Percentiles rank a stretch among this genome's conserved stretches.
Conservation (phyloP, 2,113 vertebrate genomes). For the Colistium nudipinnis region DNA sequence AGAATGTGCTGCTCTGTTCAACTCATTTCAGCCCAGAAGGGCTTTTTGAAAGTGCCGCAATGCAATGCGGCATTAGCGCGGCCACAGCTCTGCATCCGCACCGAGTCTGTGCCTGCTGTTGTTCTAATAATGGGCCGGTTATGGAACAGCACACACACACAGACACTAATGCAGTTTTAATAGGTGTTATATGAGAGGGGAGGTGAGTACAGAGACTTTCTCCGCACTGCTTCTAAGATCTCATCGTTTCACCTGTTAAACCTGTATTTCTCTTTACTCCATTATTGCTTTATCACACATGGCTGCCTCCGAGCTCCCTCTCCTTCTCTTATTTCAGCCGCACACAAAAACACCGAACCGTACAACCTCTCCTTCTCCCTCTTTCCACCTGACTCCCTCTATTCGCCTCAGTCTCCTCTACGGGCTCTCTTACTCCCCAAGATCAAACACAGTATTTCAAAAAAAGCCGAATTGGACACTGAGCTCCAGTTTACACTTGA, state of each 20-base stretch:
- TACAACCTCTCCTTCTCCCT: constrained; percentile 13
- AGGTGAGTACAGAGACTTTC: constrained; percentile 1
- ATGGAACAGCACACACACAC: constrained; percentile 19
- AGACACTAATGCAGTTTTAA: constrained; percentile 14
- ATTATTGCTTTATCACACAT: constrained; percentile 59
- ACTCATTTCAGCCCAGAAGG: constrained; percentile 45
- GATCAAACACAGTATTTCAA: constrained; percentile 36
- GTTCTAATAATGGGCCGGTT: constrained; percentile 31
- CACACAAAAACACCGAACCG: constrained; percentile 41
- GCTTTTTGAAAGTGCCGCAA: constrained; percentile 53
- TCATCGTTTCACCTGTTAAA: constrained; percentile 22
- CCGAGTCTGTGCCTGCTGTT: constrained; percentile 26
- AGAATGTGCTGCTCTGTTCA: constrained; percentile 55
- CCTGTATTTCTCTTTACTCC: constrained; percentile 24
- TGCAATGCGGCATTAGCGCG: constrained; percentile 56
- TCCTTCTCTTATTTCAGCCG: constrained; percentile 42
- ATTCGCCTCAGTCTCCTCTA: constrained; percentile 27
- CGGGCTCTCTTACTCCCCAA: constrained; percentile 16
- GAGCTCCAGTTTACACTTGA: constrained; percentile 46
- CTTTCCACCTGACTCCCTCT: constrained; percentile 41
- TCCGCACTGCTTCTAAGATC: constrained; percentile 1
- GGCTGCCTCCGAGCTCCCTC: constrained; percentile 39
- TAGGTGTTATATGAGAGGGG: constrained; percentile 16
- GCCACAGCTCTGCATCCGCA: constrained; percentile 16
- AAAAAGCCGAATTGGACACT: constrained; percentile 20